A percentile compares a stretch with the other conserved stretches of the same genome.
Evolutionary conservation across 2,113 vertebrate species (phyloP).

Genomic region (Centropristis striata): DNA sequence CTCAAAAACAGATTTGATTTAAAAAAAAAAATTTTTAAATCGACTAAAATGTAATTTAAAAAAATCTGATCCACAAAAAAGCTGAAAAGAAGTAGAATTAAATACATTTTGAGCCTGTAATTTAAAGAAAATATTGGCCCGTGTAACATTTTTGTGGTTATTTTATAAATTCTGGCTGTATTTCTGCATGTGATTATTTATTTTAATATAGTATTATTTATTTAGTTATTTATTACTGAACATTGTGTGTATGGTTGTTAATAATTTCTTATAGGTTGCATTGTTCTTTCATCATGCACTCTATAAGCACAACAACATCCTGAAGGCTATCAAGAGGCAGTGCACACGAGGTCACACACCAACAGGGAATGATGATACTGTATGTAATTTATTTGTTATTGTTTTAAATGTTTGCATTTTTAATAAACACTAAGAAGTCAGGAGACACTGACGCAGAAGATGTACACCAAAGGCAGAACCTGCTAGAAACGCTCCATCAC

Average conservation of each 20-base stretch:
- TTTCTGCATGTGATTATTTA: too few relatives aligned
- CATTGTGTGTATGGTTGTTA: background rate
- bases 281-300: background rate
- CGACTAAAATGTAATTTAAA: too few relatives aligned
- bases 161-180: too few relatives aligned
- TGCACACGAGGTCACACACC: background rate
- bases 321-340: background rate
- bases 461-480: constrained; percentile 9
- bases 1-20: too few relatives aligned
- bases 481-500: constrained; percentile 48
- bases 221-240: background rate
- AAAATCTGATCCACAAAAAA: too few relatives aligned
- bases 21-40: too few relatives aligned
- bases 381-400: background rate
- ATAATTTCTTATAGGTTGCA: background rate
- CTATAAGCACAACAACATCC: background rate
- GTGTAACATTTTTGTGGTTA: too few relatives aligned
- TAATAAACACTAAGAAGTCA: background rate
- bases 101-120: too few relatives aligned
- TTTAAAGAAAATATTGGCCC: too few relatives aligned
- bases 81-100: too few relatives aligned
- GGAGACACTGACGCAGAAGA: background rate
- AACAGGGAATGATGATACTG: background rate
- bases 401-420: constrained; percentile 1
- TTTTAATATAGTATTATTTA: too few relatives aligned